Conservation (phyloP, 2,797 vertebrate species). For the Ceyx erithaca region DNA sequence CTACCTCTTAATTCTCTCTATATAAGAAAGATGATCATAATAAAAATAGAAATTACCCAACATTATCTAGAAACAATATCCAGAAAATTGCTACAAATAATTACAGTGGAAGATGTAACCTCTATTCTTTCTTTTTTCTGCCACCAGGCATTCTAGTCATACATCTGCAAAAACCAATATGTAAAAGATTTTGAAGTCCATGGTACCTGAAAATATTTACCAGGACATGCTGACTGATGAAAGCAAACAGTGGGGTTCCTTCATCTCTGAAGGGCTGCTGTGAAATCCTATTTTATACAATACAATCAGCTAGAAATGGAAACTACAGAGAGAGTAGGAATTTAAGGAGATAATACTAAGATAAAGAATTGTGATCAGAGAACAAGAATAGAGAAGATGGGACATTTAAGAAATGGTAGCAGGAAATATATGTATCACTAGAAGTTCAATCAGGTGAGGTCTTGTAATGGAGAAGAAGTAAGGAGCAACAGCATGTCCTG, state of each 20-base stretch:
- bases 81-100: background rate
- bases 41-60: background rate
- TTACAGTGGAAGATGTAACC: background rate
- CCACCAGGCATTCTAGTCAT: background rate
- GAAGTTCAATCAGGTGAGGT: background rate
- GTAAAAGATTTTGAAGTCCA: background rate
- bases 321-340: background rate
- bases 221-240: background rate
- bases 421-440: background rate
- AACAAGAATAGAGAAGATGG: background rate
- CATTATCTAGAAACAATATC: background rate
- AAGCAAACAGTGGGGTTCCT: background rate
- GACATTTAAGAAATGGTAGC: background rate
- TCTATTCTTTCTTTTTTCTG: background rate
- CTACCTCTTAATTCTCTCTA: background rate
- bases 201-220: background rate
- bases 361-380: background rate
- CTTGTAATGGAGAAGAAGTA: background rate
- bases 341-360: background rate
- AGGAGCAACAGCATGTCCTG: background rate
- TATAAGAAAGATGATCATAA: background rate
- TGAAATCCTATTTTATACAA: background rate
- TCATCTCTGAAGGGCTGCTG: background rate
- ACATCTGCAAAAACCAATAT: background rate
- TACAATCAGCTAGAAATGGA: background rate